phyloP scores from a whole-genome alignment of 2,113 vertebrate species.

The Centropristis striata region DNA sequence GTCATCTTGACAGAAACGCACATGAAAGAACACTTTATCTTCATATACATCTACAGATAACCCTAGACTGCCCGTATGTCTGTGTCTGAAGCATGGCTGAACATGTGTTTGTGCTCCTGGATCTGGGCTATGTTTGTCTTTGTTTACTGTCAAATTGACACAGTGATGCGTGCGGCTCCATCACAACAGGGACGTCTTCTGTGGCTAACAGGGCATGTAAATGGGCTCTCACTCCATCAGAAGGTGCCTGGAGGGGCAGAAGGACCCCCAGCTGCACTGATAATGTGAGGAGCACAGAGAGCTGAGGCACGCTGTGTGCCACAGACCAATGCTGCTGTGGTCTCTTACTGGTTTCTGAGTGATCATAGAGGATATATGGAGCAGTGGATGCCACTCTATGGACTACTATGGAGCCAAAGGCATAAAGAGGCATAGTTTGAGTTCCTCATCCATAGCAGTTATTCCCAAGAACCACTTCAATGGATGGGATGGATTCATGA shows the following conservation, averaged over 20 bases:
- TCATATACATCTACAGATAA: slow-evolving; percentile 1
- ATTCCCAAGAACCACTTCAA: background rate
- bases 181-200: slow-evolving; percentile 46
- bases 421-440: background rate
- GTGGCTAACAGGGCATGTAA: slow-evolving; percentile 54
- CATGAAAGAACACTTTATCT: slow-evolving; percentile 2
- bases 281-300: slow-evolving; percentile 24
- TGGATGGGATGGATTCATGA: background rate
- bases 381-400: background rate
- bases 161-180: slow-evolving; percentile 12
- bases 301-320: background rate
- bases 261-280: background rate
- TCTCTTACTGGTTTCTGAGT: slow-evolving; percentile 1
- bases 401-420: background rate
- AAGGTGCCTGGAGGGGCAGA: slow-evolving; percentile 24
- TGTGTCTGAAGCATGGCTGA: background rate
- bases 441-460: background rate
- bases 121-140: slow-evolving; percentile 11
- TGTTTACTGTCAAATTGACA: slow-evolving; percentile 35
- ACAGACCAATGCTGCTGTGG: background rate
- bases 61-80: background rate
- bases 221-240: slow-evolving; percentile 37
- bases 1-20: background rate
- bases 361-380: slow-evolving; percentile 23
- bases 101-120: background rate